Conservation (phyloP, 2,797 vertebrate genomes). For the Enteromius paludinosus region DNA sequence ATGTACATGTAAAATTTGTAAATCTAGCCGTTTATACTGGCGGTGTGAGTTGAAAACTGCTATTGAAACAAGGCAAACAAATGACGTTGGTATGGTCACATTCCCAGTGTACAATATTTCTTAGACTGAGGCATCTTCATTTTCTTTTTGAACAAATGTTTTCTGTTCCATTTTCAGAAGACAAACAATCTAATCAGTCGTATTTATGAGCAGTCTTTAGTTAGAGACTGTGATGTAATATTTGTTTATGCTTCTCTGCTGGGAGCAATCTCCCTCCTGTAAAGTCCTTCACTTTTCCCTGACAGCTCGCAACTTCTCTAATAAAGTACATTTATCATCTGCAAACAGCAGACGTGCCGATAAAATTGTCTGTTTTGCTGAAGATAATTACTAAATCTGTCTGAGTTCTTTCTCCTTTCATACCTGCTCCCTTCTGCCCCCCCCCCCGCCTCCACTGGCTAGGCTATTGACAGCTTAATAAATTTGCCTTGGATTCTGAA, state of each 20-base stretch:
- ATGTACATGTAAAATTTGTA: neutral
- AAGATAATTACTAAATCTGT: slow-evolving; percentile 73
- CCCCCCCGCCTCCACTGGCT: slow-evolving; percentile 43
- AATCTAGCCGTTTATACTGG: neutral
- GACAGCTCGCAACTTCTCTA: slow-evolving; percentile 67
- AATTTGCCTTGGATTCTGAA: slow-evolving; percentile 74
- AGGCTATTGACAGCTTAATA: slow-evolving; percentile 76
- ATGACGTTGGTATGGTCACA: neutral
- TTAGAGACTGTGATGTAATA: slow-evolving; percentile 68
- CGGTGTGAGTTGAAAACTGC: neutral
- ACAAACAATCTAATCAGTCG: slow-evolving; percentile 50
- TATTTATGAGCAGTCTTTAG: slow-evolving; percentile 75
- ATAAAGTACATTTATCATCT: slow-evolving; percentile 83
- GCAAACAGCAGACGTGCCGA: slow-evolving; percentile 67
- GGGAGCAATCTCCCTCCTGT: slow-evolving; percentile 66
- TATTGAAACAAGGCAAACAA: neutral
- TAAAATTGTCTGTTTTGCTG: slow-evolving; percentile 72
- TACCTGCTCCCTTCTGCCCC: slow-evolving; percentile 48
- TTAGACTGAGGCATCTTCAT: neutral
- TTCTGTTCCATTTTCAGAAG: slow-evolving; percentile 28
- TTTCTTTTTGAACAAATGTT: slow-evolving; percentile 34
- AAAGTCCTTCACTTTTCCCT: slow-evolving; percentile 62
- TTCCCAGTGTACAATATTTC: neutral
- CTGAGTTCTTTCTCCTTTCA: slow-evolving; percentile 50
- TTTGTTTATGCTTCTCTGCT: slow-evolving; percentile 69